Evolutionary conservation across 2,113 vertebrate genomes (phyloP).

Genomic region (Tapirus terrestris): DNA sequence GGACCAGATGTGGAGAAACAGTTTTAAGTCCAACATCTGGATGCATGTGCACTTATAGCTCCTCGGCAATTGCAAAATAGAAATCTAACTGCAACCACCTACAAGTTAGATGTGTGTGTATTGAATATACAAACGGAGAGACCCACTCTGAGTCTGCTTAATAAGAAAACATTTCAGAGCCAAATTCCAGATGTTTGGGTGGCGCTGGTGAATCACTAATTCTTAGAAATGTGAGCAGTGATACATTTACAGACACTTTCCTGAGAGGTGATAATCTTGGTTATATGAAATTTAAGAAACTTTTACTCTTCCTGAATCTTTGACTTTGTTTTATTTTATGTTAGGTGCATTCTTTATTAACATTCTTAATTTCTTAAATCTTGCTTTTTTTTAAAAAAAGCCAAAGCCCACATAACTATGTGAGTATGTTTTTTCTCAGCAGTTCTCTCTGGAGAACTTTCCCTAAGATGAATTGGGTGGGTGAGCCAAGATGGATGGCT

Average conservation of each 20-base stretch:
- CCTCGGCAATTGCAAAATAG: background rate
- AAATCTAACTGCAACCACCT: background rate
- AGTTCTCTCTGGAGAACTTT: background rate
- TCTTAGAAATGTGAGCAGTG: background rate
- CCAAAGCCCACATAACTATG: background rate
- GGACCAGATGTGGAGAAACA: background rate
- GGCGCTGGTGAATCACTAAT: background rate
- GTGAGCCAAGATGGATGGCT: background rate
- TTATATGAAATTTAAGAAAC: background rate
- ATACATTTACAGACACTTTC: background rate
- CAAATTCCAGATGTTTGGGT: background rate
- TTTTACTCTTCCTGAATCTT: background rate
- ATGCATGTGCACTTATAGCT: rapidly evolving
- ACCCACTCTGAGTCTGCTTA: background rate
- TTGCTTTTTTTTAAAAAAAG: background rate
- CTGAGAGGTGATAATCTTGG: background rate
- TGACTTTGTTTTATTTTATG: background rate
- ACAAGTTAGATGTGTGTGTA: rapidly evolving
- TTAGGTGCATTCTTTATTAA: background rate
- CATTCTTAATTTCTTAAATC: background rate
- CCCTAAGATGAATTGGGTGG: background rate
- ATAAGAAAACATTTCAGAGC: background rate
- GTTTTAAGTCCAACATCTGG: background rate
- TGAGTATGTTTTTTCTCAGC: background rate
- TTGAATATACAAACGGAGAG: background rate